Base-by-base conservation (phyloP, 2,888 invertebrate species). In the Limnephilus lunatus region DNA sequence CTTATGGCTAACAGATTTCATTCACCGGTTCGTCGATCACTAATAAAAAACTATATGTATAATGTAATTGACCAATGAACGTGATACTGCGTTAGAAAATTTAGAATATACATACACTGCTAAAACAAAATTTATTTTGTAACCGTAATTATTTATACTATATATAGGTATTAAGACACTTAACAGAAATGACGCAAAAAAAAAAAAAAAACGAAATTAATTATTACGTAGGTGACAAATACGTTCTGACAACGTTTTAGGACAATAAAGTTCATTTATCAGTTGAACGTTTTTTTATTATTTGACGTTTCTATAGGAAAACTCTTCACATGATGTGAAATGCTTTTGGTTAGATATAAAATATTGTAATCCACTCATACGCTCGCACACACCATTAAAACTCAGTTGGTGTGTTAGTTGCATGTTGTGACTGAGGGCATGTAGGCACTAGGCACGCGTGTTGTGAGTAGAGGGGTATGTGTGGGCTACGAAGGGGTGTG, bases 401-500 rank as follows among this genome's bases (percentile, higher is more conserved):
- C 25, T 83, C 83, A 5, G 83, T 35, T 35, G 12, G 35, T 35
- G 25, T 83, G 83, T 25, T 68, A 25, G 68, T n/a, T 25, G 68
- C 68, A 9, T 68, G 68, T 68, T 68, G 68, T 35, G 35, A 83
- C 35, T 83, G 25, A 35, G 83, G n/a, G 25, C 25, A 25, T 68
- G 25, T 9, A 68, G 68, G 15, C 44, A 44, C 39, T 44, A 44
- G 12, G 68, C 68, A 25, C 9, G 68, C 68, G 9, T 68, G 25
- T 68, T 68, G 68, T n/a, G 25, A n/a, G 68, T 32, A 35, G 53
- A 87, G 35, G 91, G 35, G 83, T 44, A 39, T 35, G 88, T n/a
- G 89, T 83, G 48, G 81, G 53, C 81, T 68, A 85, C 32, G 83
- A 48, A 31, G 89, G 88, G 91, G 91, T 90, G 90, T 80, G 53